Conservation (phyloP, 64 coral and sea anemone species). For the Dendronephthya gigantea region DNA sequence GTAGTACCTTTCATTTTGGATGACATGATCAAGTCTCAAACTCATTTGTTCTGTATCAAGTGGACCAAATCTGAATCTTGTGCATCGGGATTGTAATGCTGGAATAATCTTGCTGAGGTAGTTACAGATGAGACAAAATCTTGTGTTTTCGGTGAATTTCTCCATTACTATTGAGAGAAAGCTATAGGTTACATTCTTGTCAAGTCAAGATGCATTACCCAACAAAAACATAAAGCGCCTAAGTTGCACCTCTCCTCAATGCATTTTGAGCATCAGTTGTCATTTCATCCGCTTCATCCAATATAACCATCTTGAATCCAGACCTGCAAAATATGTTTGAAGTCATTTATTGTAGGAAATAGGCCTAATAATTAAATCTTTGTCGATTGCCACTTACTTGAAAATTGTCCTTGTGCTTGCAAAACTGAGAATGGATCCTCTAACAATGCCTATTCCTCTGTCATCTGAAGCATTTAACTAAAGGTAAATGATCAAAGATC, state of each 20-base stretch:
- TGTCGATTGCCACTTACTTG: conserved; percentile 49
- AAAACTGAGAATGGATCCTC: conserved; percentile 79
- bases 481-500: conserved; percentile 9
- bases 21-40: conserved; percentile 70
- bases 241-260: conserved; percentile 87
- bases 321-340: conserved; percentile 36
- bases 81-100: conserved; percentile 89
- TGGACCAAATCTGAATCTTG: conserved; percentile 90
- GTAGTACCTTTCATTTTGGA: conserved; percentile 69
- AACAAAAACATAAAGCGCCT: too few species aligned
- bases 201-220: too few species aligned
- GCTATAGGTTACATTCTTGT: too few species aligned
- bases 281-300: conserved; percentile 99
- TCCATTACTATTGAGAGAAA: conserved; percentile 69
- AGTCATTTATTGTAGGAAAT: background rate
- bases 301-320: conserved; percentile 90
- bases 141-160: conserved; percentile 98
- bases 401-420: conserved; percentile 99
- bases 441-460: conserved; percentile 90
- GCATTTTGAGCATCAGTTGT: conserved; percentile 99
- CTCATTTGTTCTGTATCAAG: conserved; percentile 73
- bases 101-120: conserved; percentile 97
- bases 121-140: conserved; percentile 96
- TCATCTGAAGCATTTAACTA: conserved; percentile 99
- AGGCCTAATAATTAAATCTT: background rate